Conservation (phyloP, 2,797 vertebrate species). For the Falco berigora region DNA sequence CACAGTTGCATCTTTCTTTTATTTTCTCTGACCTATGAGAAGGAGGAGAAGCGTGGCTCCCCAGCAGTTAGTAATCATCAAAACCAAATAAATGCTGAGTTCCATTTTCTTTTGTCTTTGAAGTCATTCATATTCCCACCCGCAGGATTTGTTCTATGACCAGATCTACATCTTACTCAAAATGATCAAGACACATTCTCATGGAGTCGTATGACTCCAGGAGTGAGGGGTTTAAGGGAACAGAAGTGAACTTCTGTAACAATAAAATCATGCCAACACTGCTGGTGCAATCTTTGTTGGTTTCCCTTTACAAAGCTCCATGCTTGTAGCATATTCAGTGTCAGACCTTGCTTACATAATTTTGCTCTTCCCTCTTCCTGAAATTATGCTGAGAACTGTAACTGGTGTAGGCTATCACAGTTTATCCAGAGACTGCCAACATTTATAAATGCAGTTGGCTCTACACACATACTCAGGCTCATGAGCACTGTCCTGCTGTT, state of each 20-base stretch:
- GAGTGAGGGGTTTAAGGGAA: not conserved
- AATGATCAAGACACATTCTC: not conserved
- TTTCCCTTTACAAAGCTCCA: not conserved
- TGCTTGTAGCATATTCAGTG: not conserved
- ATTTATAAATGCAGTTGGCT: not conserved
- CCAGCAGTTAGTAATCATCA: not conserved
- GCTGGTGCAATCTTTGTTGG: not conserved
- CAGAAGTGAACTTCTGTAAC: not conserved
- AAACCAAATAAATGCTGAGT: not conserved
- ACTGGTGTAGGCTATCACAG: not conserved
- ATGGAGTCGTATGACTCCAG: not conserved
- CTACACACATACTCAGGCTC: not conserved
- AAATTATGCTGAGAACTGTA: not conserved
- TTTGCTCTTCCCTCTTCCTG: not conserved
- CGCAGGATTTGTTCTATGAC: not conserved
- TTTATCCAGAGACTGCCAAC: not conserved
- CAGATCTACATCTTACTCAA: not conserved
- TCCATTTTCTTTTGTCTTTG: not conserved
- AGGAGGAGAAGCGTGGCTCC: not conserved
- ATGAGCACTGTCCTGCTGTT: not conserved
- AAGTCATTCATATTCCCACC: not conserved
- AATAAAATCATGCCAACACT: not conserved
- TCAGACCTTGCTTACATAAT: not conserved
- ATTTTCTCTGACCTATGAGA: not conserved
- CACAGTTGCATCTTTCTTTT: not conserved